Conservation (phyloP, 1,140 invertebrate genomes). For the Limonius californicus region DNA sequence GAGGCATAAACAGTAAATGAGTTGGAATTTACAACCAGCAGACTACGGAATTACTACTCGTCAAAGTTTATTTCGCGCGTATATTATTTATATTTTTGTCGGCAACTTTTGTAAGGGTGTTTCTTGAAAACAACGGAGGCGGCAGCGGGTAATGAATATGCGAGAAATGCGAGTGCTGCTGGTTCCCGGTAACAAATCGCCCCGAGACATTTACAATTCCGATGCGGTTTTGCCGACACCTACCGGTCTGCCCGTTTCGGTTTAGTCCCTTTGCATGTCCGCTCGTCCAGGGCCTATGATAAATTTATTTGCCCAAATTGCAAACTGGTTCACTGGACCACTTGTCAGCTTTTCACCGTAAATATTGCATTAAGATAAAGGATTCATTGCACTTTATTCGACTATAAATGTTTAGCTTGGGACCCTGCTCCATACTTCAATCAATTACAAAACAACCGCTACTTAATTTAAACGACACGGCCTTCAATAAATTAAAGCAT, state of each 20-base stretch:
- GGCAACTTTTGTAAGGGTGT: background rate
- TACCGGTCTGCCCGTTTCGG: background rate
- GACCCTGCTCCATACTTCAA: too few species aligned
- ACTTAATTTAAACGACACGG: too few species aligned
- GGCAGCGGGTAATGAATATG: background rate
- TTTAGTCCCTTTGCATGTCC: background rate
- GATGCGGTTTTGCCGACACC: background rate
- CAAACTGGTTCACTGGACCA: background rate
- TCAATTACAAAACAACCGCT: too few species aligned
- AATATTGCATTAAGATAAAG: background rate
- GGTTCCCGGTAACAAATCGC: background rate
- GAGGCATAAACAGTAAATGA: slow-evolving; percentile 1
- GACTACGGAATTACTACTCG: background rate
- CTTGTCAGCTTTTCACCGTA: background rate
- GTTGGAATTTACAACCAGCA: background rate
- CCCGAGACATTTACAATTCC: background rate
- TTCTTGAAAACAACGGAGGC: background rate
- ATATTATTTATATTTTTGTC: background rate
- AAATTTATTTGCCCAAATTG: background rate
- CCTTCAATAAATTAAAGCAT: too few species aligned
- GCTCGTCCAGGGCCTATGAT: background rate
- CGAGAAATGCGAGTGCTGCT: background rate
- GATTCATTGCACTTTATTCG: too few species aligned
- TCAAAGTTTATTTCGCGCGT: background rate
- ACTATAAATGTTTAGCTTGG: too few species aligned